These are phyloP conservation scores for Sarcophaga variegata DNA, from an alignment of 2,888 invertebrate genomes.

Conservation along the genomic window DNA sequence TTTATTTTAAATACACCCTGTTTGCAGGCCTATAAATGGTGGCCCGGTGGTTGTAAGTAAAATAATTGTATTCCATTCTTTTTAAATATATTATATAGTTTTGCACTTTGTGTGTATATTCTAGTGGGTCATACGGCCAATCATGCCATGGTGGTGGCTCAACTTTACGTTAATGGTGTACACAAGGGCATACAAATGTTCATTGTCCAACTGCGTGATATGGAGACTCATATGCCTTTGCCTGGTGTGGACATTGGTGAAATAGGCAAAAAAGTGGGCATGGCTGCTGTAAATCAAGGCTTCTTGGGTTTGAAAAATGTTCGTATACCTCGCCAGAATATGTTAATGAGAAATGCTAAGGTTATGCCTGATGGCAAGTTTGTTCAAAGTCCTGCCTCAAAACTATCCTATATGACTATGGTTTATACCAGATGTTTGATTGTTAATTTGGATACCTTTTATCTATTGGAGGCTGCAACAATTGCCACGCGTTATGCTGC, in stretches of 20 bases:
- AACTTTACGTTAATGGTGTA: conserved; percentile 90
- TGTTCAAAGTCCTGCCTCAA: conserved; percentile 89
- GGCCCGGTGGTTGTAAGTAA: conserved; percentile 94
- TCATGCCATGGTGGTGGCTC: conserved; percentile 94
- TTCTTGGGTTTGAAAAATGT: conserved; percentile 92
- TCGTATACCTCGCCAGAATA: conserved; percentile 91
- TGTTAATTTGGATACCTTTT: conserved; percentile 87
- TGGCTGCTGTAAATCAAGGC: conserved; percentile 95
- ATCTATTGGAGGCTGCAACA: conserved; percentile 90
- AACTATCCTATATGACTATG: conserved; percentile 92
- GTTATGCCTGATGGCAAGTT: conserved; percentile 95
- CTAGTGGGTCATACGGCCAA: conserved; percentile 95
- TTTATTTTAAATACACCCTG: conserved; percentile 93
- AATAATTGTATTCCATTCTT: neutral
- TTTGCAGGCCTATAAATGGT: conserved; percentile 95
- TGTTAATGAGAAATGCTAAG: conserved; percentile 96
- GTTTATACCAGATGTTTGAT: conserved; percentile 93
- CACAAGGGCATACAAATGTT: conserved; percentile 95
- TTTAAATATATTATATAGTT: neutral
- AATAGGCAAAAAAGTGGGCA: conserved; percentile 95
- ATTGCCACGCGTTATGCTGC: conserved; percentile 95
- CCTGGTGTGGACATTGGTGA: conserved; percentile 95
- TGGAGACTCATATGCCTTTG: conserved; percentile 92
- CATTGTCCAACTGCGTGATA: conserved; percentile 93
- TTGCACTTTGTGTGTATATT: neutral